Conservation (phyloP, 1,140 invertebrate genomes). For the Conus ventricosus region DNA sequence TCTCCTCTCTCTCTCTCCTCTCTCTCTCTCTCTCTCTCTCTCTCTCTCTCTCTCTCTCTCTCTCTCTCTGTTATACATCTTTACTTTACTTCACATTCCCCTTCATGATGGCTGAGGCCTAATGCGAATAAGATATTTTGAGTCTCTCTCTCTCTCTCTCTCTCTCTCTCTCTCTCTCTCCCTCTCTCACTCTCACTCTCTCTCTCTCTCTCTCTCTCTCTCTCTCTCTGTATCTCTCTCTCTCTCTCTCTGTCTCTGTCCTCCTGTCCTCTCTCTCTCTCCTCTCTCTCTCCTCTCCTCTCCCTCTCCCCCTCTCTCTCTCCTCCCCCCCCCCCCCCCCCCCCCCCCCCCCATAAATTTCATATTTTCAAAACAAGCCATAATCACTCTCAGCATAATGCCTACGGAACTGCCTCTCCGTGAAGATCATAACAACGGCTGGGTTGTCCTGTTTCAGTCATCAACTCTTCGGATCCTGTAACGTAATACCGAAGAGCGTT, state of each 20-base stretch:
- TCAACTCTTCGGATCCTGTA: not conserved
- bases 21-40: too few relatives aligned
- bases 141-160: not conserved
- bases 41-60: too few relatives aligned
- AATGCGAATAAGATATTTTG: too few relatives aligned
- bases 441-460: too few relatives aligned
- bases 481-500: not conserved
- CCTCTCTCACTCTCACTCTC: not conserved
- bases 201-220: not conserved
- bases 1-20: too few relatives aligned
- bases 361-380: not conserved
- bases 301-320: not conserved
- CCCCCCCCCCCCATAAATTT: not conserved
- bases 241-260: not conserved
- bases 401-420: too few relatives aligned
- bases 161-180: not conserved
- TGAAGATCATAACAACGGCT: not conserved
- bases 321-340: not conserved
- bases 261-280: not conserved
- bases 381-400: too few relatives aligned
- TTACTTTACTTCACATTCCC: too few relatives aligned
- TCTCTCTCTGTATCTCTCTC: not conserved
- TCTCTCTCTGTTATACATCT: too few relatives aligned
- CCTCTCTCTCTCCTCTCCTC: too few relatives aligned
- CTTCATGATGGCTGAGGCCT: too few relatives aligned